Base-by-base conservation (phyloP, 2,888 invertebrate genomes). In the Anoncus sp. region DNA sequence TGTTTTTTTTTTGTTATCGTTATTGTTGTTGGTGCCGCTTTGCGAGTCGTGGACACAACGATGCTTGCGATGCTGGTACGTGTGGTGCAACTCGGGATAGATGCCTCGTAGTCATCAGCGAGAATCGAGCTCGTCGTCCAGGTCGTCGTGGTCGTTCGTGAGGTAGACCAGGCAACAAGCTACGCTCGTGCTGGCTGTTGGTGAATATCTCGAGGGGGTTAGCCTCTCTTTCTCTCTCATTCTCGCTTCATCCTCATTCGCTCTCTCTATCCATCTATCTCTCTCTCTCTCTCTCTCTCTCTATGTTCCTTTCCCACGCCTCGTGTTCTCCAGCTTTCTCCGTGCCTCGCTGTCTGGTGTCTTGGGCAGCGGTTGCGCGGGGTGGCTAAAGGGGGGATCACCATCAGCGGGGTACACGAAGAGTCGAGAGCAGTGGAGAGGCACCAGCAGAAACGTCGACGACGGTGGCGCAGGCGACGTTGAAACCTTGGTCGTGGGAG, bases 321-420 rank as follows among this genome's bases (percentile, higher is more conserved):
- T 74, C 35, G 73, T 49, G 65, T 74, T 67, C 57, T 55, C 59
- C 69, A 63, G 66, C 38, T 59, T 62, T 62, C 53, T 71, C 87
- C 86, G 89, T 89, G 35, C 70, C 71, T 72, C 66, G 60, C 55
- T 43, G 16, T 55, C 63, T 62, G 71, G 72, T 88, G 87, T 88
- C 89, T 90, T 90, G 89, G 90, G 88, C 86, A 90, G 89, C 88
- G 86, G 87, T 84, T 86, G 85, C 85, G 84, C 85, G 86, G 85
- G 86, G 86, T 83, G 85, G 82, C 85, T 85, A 86, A 85, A 85
- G 82, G 82, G 81, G 80, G 79, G 60, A 80, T 60, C 57, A 65
- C 55, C 49, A 35, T 55, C 53, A 72, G 77, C 65, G 77, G 72
- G 74, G 35, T 65, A 51, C 85, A 87, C 83, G 85, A 85, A 85